Evolutionary conservation across 2,888 invertebrate species (phyloP).

Genomic region (Zootermopsis nevadensis): DNA sequence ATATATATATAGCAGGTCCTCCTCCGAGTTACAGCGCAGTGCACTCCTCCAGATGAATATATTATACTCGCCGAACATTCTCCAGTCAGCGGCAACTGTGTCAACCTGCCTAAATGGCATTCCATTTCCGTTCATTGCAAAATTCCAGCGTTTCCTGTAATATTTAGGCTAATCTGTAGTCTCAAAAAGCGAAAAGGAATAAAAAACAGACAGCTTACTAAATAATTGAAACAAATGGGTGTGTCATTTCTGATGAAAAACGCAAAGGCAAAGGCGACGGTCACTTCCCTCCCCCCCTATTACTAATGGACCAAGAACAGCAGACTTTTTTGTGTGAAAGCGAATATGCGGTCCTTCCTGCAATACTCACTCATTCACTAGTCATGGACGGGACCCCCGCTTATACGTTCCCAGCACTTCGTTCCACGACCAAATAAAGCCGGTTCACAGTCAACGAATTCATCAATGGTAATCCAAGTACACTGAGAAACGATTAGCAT

Average conservation of each 20-base stretch:
- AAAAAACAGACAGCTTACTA: constrained; percentile 39
- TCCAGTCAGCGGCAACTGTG: constrained; percentile 11
- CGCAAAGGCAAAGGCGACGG: constrained; percentile 13
- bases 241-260: constrained; percentile 41
- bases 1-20: constrained; percentile 1
- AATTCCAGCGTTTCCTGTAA: constrained; percentile 41
- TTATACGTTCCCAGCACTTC: constrained; percentile 4
- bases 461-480: constrained; percentile 31
- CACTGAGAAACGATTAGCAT: constrained; percentile 38
- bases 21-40: constrained; percentile 13
- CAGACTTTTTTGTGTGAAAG: neutral
- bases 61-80: constrained; percentile 30
- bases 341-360: constrained; percentile 19
- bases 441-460: constrained; percentile 24
- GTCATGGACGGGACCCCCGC: constrained; percentile 8
- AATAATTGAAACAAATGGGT: constrained; percentile 37
- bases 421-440: constrained; percentile 5
- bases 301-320: constrained; percentile 38
- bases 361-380: constrained; percentile 5
- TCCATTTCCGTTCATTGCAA: constrained; percentile 39
- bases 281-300: constrained; percentile 13
- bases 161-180: constrained; percentile 43
- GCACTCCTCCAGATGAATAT: constrained; percentile 35
- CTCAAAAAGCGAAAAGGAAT: constrained; percentile 41
- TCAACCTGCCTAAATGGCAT: constrained; percentile 41